phyloP scores from a whole-genome alignment of 2,797 vertebrate genomes.

The Valencia hispanica region DNA sequence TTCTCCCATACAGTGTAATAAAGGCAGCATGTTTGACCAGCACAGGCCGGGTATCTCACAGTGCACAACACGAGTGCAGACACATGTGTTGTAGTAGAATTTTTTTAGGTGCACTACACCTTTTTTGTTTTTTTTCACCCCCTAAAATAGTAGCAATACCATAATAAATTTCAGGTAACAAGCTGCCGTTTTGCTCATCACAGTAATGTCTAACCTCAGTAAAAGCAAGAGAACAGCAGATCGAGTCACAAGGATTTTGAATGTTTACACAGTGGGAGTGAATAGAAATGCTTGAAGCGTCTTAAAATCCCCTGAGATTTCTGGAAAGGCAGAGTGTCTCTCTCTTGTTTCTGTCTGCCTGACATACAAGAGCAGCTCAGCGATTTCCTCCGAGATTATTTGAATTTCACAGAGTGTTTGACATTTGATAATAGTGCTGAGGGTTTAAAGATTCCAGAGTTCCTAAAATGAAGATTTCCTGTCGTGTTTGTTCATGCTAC shows the following conservation, averaged over 20 bases:
- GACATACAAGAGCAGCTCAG: conserved; percentile 66
- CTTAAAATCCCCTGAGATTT: conserved; percentile 68
- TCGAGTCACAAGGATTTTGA: conserved; percentile 45
- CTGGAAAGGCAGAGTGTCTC: conserved; percentile 40
- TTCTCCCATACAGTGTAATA: conserved; percentile 48
- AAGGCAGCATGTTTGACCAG: conserved; percentile 46
- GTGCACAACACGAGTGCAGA: not conserved
- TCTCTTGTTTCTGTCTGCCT: conserved; percentile 64
- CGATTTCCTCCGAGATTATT: conserved; percentile 71
- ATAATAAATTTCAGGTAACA: conserved; percentile 12
- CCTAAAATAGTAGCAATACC: conserved; percentile 13
- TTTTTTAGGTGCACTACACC: not conserved
- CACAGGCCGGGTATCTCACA: conserved; percentile 11
- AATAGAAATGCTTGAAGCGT: conserved; percentile 69
- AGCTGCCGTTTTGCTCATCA: conserved; percentile 14
- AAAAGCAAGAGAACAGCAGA: conserved; percentile 54
- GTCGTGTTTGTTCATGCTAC: conserved; percentile 70
- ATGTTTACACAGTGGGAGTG: conserved; percentile 66
- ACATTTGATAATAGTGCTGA: conserved; percentile 71
- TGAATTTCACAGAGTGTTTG: conserved; percentile 76
- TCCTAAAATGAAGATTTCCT: conserved; percentile 48
- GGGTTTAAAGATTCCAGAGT: conserved; percentile 64
- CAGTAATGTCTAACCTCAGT: conserved; percentile 49
- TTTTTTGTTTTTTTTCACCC: conserved; percentile 1
- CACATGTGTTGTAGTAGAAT: not conserved